Evolutionary conservation across 2,797 vertebrate species (phyloP), one percentile per base, ranked within the genome.

Genomic region (Arrhamphus sclerolepis): DNA sequence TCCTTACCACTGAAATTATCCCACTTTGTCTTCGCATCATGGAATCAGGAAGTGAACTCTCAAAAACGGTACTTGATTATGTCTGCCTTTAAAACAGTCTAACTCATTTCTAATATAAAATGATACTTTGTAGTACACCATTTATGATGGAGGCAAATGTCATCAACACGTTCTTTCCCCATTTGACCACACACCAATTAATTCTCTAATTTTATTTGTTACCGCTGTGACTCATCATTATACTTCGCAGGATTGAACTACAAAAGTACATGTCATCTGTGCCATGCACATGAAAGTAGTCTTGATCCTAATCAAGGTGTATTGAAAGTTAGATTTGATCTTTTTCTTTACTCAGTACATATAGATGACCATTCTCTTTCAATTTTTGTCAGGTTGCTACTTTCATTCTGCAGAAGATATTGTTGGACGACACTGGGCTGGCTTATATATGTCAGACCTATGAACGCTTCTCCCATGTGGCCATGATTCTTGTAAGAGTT

Each of bases 401-500:
- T 0, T 98, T 99, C 81, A 99, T 99, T 81, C 91, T 99, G 41
- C 97, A 99, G 91, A 99, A 98, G 91, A 98, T 99, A 56, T 92
- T 99, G 38, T 63, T 99, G 87, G 97, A 99, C 82, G 97, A 99
- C 89, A 99, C 97, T 41, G 97, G 97, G 7, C 88, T 99, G 84
- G 96, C 97, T 11, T 98, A 99, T 26, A 98, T 98, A 75, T 99
- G 97, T 81, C 97, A 99, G 90, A 98, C 97, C 0, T 99, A 99
- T 0, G 97, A 99, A 71, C 93, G 97, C 42, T 99, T 98, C 90
- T 99, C 97, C 60, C 97, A 99, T 2, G 97, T 98, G 62, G 97
- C 97, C 63, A 99, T 98, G 97, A 99, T 99, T 82, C 92, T 99
- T 86, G 97, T 98, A 83, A 92, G 94, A 14, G 13, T 38, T 38